Evolutionary conservation across 2,113 vertebrate species (phyloP).

Genomic region (Sphyrna mokarran): DNA sequence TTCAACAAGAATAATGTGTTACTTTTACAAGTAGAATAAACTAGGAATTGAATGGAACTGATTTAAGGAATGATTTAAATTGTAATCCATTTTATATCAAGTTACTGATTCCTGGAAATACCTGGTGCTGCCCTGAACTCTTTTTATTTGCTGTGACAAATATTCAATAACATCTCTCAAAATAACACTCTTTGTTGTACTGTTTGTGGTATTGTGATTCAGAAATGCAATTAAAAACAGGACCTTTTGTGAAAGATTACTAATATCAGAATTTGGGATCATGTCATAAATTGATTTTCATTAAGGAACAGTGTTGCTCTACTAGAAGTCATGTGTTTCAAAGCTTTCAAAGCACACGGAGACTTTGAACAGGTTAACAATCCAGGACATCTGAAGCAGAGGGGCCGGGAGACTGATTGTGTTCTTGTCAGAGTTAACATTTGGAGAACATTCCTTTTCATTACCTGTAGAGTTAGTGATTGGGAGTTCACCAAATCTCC

Average conservation of each 20-base stretch:
- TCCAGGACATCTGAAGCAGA: background rate
- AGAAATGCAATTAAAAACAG: background rate
- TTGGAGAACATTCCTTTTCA: slow-evolving; percentile 17
- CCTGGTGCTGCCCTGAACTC: background rate
- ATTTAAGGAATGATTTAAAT: background rate
- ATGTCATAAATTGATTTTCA: slow-evolving; percentile 1
- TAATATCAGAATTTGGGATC: background rate
- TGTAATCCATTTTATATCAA: background rate
- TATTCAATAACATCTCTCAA: background rate
- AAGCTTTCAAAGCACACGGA: background rate
- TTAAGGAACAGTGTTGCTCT: background rate
- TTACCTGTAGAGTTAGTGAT: background rate
- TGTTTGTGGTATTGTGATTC: background rate
- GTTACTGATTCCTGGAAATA: background rate
- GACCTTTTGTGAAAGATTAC: background rate
- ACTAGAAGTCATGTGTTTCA: background rate
- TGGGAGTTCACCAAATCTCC: background rate
- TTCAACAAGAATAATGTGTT: background rate
- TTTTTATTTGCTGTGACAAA: background rate
- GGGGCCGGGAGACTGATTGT: background rate
- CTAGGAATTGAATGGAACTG: background rate
- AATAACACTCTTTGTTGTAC: background rate
- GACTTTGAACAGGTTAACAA: background rate
- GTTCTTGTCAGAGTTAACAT: background rate
- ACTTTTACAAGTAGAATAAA: background rate